These are phyloP conservation scores for Sebastes kiyomatsui DNA, from an alignment of 2,797 vertebrate genomes.

Conservation along the genomic window DNA sequence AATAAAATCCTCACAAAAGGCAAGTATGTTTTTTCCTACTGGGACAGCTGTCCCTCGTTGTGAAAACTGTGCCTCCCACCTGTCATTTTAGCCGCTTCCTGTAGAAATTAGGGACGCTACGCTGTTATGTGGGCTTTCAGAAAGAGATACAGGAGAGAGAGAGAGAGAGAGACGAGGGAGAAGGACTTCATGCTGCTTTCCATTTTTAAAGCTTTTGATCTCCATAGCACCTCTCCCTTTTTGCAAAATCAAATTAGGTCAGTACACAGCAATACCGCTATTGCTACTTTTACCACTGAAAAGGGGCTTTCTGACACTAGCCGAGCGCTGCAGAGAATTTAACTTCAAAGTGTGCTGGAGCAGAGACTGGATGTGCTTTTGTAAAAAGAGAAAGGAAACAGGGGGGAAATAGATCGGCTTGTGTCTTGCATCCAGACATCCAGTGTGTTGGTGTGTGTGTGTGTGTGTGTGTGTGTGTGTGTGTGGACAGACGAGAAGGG, in stretches of 20 bases:
- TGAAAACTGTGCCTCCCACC: conserved; percentile 44
- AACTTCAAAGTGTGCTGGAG: conserved; percentile 65
- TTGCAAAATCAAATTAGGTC: conserved; percentile 72
- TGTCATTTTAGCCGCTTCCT: conserved; percentile 39
- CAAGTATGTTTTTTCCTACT: conserved; percentile 4
- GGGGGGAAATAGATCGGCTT: conserved; percentile 13
- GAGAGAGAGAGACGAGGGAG: conserved; percentile 29
- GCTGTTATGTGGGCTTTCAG: conserved; percentile 38
- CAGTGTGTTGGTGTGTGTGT: not conserved
- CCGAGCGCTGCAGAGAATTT: conserved; percentile 9
- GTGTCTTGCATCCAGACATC: conserved; percentile 29
- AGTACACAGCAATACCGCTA: conserved; percentile 56
- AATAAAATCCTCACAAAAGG: conserved; percentile 14
- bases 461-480: not conserved
- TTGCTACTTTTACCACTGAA: conserved; percentile 38
- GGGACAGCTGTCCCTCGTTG: conserved; percentile 45
- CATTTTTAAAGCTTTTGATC: conserved; percentile 69
- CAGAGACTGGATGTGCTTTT: conserved; percentile 29
- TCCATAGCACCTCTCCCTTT: conserved; percentile 55
- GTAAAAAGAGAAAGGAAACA: conserved; percentile 10
- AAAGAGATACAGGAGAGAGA: conserved; percentile 29
- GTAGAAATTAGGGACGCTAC: conserved; percentile 22
- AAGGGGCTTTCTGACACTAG: conserved; percentile 48
- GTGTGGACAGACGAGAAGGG: conserved; percentile 46
- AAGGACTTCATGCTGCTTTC: conserved; percentile 49